phyloP scores from a whole-genome alignment of 2,113 vertebrate genomes.

The Oryzias celebensis region DNA sequence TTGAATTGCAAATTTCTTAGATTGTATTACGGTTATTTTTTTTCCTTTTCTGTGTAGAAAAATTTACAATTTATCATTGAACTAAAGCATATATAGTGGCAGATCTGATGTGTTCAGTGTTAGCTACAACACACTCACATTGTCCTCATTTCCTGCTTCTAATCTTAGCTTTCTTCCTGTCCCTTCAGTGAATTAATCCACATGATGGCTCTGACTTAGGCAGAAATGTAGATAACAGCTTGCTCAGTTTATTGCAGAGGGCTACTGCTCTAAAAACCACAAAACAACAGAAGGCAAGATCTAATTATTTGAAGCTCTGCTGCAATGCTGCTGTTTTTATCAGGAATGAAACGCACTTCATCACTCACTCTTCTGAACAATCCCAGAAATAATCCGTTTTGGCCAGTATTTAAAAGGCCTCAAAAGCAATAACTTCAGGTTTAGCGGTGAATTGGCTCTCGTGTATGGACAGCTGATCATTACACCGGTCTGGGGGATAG shows the following conservation, averaged over 20 bases:
- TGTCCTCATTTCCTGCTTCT: constrained; percentile 66
- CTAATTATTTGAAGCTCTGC: constrained; percentile 62
- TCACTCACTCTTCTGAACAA: constrained; percentile 25
- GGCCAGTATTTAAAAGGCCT: constrained; percentile 4
- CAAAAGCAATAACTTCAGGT: neutral
- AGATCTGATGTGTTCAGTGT: constrained; percentile 32
- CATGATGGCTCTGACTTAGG: constrained; percentile 60
- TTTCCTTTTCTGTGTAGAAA: neutral
- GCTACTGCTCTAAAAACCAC: constrained; percentile 42
- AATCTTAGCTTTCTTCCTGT: constrained; percentile 64
- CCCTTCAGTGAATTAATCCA: constrained; percentile 68
- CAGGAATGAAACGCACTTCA: constrained; percentile 21
- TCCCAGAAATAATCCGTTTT: constrained; percentile 14
- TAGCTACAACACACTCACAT: constrained; percentile 25
- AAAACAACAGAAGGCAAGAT: constrained; percentile 51
- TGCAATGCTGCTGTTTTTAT: constrained; percentile 50
- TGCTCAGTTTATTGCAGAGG: constrained; percentile 55
- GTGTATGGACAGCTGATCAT: constrained; percentile 50
- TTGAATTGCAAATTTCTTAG: neutral
- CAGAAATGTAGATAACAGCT: constrained; percentile 67
- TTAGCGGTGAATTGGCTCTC: constrained; percentile 40
- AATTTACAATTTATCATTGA: neutral
- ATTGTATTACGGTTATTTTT: neutral
- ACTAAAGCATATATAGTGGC: constrained; percentile 8
- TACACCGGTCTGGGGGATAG: constrained; percentile 29